Evolutionary conservation across 2,888 invertebrate genomes (phyloP).

Genomic region (Papilio demoleus): DNA sequence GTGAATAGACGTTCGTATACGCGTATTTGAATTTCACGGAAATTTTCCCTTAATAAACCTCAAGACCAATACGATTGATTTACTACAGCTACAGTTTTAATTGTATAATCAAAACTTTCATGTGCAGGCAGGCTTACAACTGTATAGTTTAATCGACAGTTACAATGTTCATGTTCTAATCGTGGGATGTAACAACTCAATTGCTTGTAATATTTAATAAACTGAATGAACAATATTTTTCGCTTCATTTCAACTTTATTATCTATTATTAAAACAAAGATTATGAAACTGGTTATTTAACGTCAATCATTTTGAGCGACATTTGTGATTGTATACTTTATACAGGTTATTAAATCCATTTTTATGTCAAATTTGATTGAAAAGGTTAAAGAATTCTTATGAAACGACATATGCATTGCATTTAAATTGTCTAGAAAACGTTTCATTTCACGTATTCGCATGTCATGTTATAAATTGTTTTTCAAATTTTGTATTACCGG

Average conservation of each 20-base stretch:
- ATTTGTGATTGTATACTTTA: not conserved
- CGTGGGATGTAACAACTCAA: no score
- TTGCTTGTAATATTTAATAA: no score
- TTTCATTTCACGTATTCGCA: not conserved
- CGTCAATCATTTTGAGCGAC: not conserved
- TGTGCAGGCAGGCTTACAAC: no score
- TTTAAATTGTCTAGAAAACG: not conserved
- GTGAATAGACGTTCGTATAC: no score
- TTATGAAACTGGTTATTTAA: not conserved
- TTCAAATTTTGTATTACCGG: not conserved
- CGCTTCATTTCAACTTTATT: no score
- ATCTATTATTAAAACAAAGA: not conserved
- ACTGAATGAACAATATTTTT: not conserved
- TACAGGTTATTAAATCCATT: not conserved
- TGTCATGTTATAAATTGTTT: not conserved
- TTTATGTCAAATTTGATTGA: not conserved
- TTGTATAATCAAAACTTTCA: no score
- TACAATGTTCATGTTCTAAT: no score
- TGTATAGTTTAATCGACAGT: no score
- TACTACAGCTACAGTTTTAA: not conserved
- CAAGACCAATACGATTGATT: not conserved
- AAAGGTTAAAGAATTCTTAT: slow-evolving; percentile 3
- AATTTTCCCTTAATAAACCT: not conserved
- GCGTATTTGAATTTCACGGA: not conserved
- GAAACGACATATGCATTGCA: not conserved